Evolutionary conservation across 2,797 vertebrate species (phyloP), one percentile per base, ranked within the genome.

Genomic region (Myotis planiceps): DNA sequence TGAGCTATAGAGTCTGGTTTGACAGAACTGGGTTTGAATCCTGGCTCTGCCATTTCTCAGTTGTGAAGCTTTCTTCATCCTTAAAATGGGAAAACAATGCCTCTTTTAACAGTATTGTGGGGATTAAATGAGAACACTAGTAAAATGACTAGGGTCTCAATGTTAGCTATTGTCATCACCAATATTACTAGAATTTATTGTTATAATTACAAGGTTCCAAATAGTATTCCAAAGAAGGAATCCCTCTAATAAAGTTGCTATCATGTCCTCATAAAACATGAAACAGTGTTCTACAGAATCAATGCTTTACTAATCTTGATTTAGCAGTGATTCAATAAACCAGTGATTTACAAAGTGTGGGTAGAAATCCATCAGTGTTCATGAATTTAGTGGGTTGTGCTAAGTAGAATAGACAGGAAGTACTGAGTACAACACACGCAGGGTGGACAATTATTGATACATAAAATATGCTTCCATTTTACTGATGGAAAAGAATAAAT

Each of bases 321-420:
- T 65, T 1, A 81, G 60, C n/a, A 60, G 32, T 72, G 85, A 74
- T 25, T 58, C 27, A 53, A 53, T 63, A 90, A 75, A 45, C 23
- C 58, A 90, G 19, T 63, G 32, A 94, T 75, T 96, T 93, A 90
- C 76, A 95, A 87, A 75, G 19, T 45, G 9, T 21, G 37, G 49
- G 63, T 55, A 82, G 55, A 82, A 25, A 88, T 32, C 39, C 15
- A 81, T 63, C 23, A 53, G 42, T 19, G 34, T 75, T 55, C 84
- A 75, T 51, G 25, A 89, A 60, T 74, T 83, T 42, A 87, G 39
- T n/a, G 37, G 23, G 45, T 5, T n/a, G 16, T 79, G 66, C 32
- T 39, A 79, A 66, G 32, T 21, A 72, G 16, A 69, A 60, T 5
- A 45, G 10, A 87, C 4, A 84, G 71, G 86, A 92, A 84, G 80